A percentile compares a stretch with the other conserved stretches of the same genome.
Evolutionary conservation across 2,888 invertebrate species (phyloP).

Genomic region (Nomada goodeniana): DNA sequence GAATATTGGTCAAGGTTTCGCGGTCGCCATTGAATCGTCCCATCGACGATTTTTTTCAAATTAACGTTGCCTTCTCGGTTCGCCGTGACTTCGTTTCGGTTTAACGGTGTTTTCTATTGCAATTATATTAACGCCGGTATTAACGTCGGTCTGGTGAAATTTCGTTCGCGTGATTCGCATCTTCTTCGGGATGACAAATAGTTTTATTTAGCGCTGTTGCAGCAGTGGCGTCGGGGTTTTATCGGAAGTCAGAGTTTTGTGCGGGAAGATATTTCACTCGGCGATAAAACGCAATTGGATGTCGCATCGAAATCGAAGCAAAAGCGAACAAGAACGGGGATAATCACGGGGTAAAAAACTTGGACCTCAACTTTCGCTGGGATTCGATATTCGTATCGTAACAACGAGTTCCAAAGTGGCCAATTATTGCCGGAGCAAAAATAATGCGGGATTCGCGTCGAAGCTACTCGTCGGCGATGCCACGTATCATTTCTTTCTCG

Average conservation of each 20-base stretch:
- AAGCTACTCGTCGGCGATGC: slow-evolving; percentile 14
- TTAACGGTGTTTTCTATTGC: too few relatives aligned
- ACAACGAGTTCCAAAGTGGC: slow-evolving; percentile 29
- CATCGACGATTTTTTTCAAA: too few relatives aligned
- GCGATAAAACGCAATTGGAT: background rate
- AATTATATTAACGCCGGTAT: too few relatives aligned
- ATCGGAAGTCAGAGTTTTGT: too few relatives aligned
- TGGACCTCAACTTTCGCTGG: slow-evolving; percentile 24
- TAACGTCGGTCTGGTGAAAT: too few relatives aligned
- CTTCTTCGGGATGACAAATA: too few relatives aligned
- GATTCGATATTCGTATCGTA: slow-evolving; percentile 25
- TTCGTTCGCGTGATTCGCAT: too few relatives aligned
- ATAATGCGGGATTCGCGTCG: slow-evolving; percentile 20
- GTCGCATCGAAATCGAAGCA: slow-evolving; percentile 19
- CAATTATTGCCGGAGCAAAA: slow-evolving; percentile 37
- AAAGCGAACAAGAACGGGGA: background rate
- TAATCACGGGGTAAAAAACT: slow-evolving; percentile 15
- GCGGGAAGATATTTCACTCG: background rate
- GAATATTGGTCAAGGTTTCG: background rate
- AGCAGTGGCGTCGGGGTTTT: too few relatives aligned
- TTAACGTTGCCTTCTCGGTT: too few relatives aligned
- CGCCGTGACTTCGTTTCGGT: too few relatives aligned
- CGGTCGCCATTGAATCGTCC: background rate
- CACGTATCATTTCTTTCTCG: slow-evolving; percentile 31
- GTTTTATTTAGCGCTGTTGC: too few relatives aligned